phyloP scores from a whole-genome alignment of 2,797 vertebrate species.

The Sebastes hubbsi region DNA sequence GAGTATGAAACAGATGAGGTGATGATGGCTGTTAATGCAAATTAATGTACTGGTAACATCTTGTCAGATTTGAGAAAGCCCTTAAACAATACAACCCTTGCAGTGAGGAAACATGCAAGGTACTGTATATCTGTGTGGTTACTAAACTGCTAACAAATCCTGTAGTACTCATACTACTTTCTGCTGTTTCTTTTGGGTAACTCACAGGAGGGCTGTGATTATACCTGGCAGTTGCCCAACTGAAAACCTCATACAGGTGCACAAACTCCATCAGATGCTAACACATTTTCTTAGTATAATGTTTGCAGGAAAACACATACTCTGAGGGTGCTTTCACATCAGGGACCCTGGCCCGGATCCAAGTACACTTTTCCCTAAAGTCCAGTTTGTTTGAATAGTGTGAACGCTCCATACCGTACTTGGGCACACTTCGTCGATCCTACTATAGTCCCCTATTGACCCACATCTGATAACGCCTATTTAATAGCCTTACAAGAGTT shows the following conservation, averaged over 20 bases:
- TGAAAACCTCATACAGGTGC: slow-evolving; percentile 19
- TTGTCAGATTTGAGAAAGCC: neutral
- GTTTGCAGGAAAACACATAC: neutral
- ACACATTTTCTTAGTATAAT: neutral
- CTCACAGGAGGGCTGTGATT: slow-evolving; percentile 1
- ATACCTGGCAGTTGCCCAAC: neutral
- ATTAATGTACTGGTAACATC: neutral
- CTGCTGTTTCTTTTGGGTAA: neutral
- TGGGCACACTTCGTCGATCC: no score
- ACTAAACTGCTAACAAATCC: neutral
- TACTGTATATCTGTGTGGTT: neutral
- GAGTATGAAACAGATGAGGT: neutral
- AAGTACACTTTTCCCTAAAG: no score
- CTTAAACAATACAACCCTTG: neutral
- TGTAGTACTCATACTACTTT: neutral
- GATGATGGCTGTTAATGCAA: neutral
- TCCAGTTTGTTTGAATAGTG: no score
- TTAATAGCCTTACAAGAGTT: neutral
- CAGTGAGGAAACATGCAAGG: neutral
- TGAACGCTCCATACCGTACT: no score
- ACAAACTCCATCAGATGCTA: slow-evolving; percentile 11
- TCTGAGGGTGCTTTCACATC: neutral
- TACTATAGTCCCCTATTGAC: no score
- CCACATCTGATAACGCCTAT: no score
- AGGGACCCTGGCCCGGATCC: no score